Evolutionary conservation across 2,888 invertebrate species (phyloP).

Genomic region (Catocala fraxini): DNA sequence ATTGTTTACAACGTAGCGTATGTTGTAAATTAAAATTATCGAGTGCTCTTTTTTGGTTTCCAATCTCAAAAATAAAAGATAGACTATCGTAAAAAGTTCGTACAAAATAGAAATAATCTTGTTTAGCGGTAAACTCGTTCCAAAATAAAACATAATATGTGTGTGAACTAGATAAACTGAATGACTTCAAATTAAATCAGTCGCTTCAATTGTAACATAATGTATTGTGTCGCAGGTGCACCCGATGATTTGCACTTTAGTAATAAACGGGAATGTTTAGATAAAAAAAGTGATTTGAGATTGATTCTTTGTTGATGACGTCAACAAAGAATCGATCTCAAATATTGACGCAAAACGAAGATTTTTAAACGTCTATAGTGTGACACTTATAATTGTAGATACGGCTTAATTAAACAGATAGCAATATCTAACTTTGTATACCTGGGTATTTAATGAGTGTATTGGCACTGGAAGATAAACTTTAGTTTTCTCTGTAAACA

Average conservation of each 20-base stretch:
- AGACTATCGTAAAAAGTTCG: constrained; percentile 2
- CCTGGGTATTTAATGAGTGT: no score
- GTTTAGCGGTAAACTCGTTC: constrained; percentile 16
- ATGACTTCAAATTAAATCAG: constrained; percentile 39
- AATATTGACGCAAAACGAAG: no score
- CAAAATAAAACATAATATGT: constrained; percentile 17
- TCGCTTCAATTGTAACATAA: constrained; percentile 12
- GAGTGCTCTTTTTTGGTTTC: no score
- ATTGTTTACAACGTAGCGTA: no score
- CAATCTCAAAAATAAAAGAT: not conserved
- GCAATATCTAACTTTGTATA: no score
- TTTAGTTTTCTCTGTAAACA: no score
- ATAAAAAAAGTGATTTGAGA: constrained; percentile 25
- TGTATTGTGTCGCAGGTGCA: constrained; percentile 20
- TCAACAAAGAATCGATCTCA: not conserved
- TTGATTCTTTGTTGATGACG: constrained; percentile 34
- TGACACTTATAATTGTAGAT: no score
- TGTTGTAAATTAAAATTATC: no score
- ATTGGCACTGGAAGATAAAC: no score
- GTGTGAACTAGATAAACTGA: constrained; percentile 24
- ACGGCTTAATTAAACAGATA: no score
- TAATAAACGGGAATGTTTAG: constrained; percentile 38
- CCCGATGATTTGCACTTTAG: constrained; percentile 40
- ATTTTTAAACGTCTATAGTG: no score
- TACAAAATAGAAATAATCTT: constrained; percentile 13